Evolutionary conservation across 2,888 invertebrate species (phyloP), one percentile per base, ranked within the genome.

Genomic region (Lasioglossum calceatum): DNA sequence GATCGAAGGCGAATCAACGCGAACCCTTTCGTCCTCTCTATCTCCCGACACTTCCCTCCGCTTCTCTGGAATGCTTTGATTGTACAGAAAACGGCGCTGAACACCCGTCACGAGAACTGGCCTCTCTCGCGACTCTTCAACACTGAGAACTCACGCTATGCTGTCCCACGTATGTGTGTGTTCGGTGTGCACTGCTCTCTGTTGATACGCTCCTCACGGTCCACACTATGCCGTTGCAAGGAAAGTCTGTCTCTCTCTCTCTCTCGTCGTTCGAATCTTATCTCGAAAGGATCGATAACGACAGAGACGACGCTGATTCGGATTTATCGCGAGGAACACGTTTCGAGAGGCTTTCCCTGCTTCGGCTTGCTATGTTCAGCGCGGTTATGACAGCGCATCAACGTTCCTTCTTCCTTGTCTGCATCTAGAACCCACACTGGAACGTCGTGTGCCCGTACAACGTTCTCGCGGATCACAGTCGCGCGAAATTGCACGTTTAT

Each of bases 121-220:
- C 88, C 88, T 87, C 64, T 64, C 64, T 14, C 86, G 85, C 79
- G 80, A 88, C 81, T 76, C 70, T 81, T 73, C 75, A 75, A 88
- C 87, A 81, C 91, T 74, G 78, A 85, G 77, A 81, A 84, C 87
- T 90, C 87, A 90, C 84, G 84, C 89, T 91, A 86, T 82, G 88
- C 88, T 89, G 76, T 87, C 87, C 12, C 70, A 36, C 39, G 72
- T 70, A 39, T 23, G 19, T 88, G 70, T 90, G 78, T 89, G 88
- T 89, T 92, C 70, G 78, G 87, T 92, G 91, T 92, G 89, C 89
- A 90, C 84, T 84, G 88, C 86, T 90, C 85, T 90, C 27, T 32
- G 79, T 84, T 87, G 79, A 87, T 87, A 89, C 82, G 83, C 80
- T 88, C 75, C 27, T 64, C 54, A 71, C 79, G 81, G 61, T 81